phyloP scores from a whole-genome alignment of 92 coral and sea anemone genomes.

The Actinernus sp. region DNA sequence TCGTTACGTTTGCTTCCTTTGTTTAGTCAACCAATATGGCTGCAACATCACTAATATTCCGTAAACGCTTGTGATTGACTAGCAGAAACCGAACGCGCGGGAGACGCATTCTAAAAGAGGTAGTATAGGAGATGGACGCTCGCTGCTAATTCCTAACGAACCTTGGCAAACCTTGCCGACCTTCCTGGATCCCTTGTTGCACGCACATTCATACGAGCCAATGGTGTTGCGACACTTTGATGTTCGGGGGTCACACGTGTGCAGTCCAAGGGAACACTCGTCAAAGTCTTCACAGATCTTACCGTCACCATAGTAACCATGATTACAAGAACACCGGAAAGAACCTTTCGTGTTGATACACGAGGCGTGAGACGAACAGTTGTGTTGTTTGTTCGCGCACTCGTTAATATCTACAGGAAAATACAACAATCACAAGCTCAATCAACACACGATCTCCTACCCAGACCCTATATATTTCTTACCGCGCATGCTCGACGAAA shows the following conservation, averaged over 20 bases:
- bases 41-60: too few species aligned
- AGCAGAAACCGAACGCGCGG: too few species aligned
- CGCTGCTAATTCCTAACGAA: too few species aligned
- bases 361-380: slow-evolving; percentile 13
- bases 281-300: slow-evolving; percentile 2
- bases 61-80: too few species aligned
- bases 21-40: too few species aligned
- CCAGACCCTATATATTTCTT: too few species aligned
- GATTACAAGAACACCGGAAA: slow-evolving; percentile 17
- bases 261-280: slow-evolving; percentile 4
- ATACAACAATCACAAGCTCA: too few species aligned
- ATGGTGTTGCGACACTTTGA: slow-evolving; percentile 1
- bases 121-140: too few species aligned
- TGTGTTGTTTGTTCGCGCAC: slow-evolving; percentile 1
- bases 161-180: slow-evolving; percentile 4
- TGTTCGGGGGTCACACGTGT: slow-evolving; percentile 5
- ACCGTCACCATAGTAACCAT: slow-evolving; percentile 50
- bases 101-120: too few species aligned
- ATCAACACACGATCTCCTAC: too few species aligned
- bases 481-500: too few species aligned
- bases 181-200: slow-evolving; percentile 2
- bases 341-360: slow-evolving; percentile 38
- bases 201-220: not conserved
- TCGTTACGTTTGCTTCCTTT: too few species aligned
- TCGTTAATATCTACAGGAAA: slow-evolving; percentile 39